Evolutionary conservation across 2,888 invertebrate species (phyloP).

Genomic region (Heteropelma amictum): DNA sequence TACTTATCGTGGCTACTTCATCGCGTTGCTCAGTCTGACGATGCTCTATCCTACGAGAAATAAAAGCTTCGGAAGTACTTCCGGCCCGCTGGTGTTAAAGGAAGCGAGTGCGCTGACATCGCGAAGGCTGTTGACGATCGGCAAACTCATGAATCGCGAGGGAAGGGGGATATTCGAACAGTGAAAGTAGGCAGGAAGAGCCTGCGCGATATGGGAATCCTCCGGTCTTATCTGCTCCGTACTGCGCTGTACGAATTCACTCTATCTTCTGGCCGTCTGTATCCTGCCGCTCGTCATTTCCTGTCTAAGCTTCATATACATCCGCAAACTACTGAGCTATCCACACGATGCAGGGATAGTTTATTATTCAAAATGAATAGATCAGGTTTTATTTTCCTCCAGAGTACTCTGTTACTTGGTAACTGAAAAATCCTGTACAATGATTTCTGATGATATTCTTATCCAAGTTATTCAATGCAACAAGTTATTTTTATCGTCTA

Average conservation of each 20-base stretch:
- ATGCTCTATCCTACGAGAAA: slow-evolving; percentile 12
- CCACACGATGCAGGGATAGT: not conserved
- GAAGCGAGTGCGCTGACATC: slow-evolving; percentile 51
- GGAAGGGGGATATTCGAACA: slow-evolving; percentile 17
- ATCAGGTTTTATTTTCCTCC: not conserved
- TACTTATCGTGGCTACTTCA: not conserved
- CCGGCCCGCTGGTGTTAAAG: slow-evolving; percentile 31
- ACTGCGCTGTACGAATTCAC: slow-evolving; percentile 49
- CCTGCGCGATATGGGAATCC: slow-evolving; percentile 61
- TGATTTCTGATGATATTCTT: not conserved
- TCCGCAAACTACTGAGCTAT: slow-evolving; percentile 31
- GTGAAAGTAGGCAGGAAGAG: slow-evolving; percentile 67
- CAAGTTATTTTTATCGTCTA: not conserved
- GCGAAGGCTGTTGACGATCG: slow-evolving; percentile 26
- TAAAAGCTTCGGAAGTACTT: slow-evolving; percentile 44
- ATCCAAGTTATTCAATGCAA: not conserved
- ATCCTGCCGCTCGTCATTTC: slow-evolving; percentile 71
- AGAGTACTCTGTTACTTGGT: not conserved
- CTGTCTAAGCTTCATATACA: slow-evolving; percentile 63
- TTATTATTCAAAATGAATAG: not conserved
- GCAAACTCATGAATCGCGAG: slow-evolving; percentile 28
- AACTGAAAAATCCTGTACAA: not conserved
- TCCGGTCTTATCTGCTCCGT: slow-evolving; percentile 64
- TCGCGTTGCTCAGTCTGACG: slow-evolving; percentile 13
- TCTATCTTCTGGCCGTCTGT: slow-evolving; percentile 69